Evolutionary conservation across 2,888 invertebrate species (phyloP), one percentile per base, ranked within the genome.

Genomic region (Creontiades dilutus): DNA sequence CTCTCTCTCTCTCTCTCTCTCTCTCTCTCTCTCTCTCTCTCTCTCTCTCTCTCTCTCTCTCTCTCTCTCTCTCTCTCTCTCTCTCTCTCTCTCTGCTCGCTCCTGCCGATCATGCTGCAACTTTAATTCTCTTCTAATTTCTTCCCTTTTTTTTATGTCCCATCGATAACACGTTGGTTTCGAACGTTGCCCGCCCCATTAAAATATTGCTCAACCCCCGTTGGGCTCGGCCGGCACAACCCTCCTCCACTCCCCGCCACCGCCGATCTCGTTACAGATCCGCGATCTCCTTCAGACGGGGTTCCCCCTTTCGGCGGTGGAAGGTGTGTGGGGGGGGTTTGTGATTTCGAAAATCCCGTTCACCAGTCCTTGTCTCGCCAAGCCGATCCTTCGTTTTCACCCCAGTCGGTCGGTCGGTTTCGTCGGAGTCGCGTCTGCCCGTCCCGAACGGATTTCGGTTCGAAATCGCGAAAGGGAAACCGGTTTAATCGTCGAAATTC

Each of bases 321-420:
- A 7, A 37, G 37, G 2, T 68, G 19, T 12, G 61, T 61, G 61
- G 61, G 61, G 48, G 61, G 23, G 23, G 27, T 9, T 68, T 23
- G 23, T 68, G 23, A 68, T 68, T 68, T 68, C 68, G 68, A 68
- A 68, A 68, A 68, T 23, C 68, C 68, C 68, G 68, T 68, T 68
- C 68, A 19, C 68, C 68, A 23, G 12, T 68, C 68, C 52, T 52
- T 48, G 19, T 11, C 68, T 68, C 68, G 23, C 68, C 23, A n/a
- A n/a, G 19, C 13, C 68, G 23, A 68, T 23, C 23, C 68, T 68
- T 68, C 37, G 68, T 68, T 68, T 68, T 68, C 68, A 68, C 68
- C 19, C 23, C 68, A 68, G 68, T 68, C 68, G 68, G 9, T n/a
- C 68, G 9, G 13, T 68, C 11, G 9, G 68, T n/a, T 1, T 16